These are phyloP conservation scores for Trichacis sp. DNA, from an alignment of 2,888 invertebrate species.

Conservation along the genomic window DNA sequence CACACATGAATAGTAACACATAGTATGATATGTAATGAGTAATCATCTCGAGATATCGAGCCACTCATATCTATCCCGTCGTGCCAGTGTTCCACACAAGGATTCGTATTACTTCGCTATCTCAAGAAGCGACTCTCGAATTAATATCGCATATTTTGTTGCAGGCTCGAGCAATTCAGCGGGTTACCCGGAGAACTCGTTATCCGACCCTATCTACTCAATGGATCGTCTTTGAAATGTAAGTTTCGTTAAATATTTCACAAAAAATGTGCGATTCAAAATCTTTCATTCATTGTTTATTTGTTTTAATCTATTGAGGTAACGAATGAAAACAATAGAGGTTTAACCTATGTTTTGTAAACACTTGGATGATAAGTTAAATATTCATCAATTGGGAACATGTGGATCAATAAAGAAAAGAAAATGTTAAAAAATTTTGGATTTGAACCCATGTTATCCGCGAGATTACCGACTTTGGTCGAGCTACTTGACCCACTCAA, in stretches of 20 bases:
- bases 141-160: slow-evolving; percentile 45
- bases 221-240: slow-evolving; percentile 22
- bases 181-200: slow-evolving; percentile 41
- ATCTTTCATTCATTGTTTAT: no score
- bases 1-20: not conserved
- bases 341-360: no score
- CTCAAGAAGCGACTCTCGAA: slow-evolving; percentile 27
- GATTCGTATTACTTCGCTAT: slow-evolving; percentile 36
- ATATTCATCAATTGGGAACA: no score
- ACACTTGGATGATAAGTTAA: no score
- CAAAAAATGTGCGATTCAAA: no score
- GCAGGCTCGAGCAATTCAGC: slow-evolving; percentile 36
- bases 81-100: slow-evolving; percentile 22
- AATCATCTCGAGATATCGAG: slow-evolving; percentile 39
- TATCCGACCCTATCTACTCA: slow-evolving; percentile 29
- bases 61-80: slow-evolving; percentile 28
- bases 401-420: no score
- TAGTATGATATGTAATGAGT: slow-evolving; percentile 30
- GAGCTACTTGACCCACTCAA: no score
- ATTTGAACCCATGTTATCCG: no score
- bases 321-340: no score
- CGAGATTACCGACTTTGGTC: no score
- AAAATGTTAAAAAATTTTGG: no score
- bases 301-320: no score
- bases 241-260: slow-evolving; percentile 39